These are phyloP conservation scores for Sardina pilchardus DNA, from an alignment of 2,113 vertebrate genomes.

Conservation along the genomic window DNA sequence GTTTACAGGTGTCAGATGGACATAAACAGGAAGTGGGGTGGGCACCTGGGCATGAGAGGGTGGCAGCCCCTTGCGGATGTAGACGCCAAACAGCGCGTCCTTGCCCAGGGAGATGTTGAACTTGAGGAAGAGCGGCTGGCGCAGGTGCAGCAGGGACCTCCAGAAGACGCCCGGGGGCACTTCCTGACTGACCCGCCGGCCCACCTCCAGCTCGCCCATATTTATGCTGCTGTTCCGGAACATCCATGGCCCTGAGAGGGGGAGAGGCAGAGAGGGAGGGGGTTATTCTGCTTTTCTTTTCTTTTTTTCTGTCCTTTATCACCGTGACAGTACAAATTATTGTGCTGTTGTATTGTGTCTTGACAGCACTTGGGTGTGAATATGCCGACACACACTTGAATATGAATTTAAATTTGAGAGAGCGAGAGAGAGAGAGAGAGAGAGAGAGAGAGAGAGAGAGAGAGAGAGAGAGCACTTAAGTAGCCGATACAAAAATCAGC, in stretches of 20 bases:
- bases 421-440: constrained; percentile 36
- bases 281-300: background rate
- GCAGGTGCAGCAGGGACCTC: constrained; percentile 84
- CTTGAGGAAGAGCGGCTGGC: constrained; percentile 85
- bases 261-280: constrained; percentile 23
- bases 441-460: background rate
- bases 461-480: background rate
- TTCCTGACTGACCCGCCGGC: constrained; percentile 84
- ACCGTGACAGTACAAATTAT: background rate
- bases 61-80: constrained; percentile 85
- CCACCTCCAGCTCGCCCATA: constrained; percentile 83
- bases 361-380: background rate
- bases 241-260: constrained; percentile 75
- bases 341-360: background rate
- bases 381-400: background rate
- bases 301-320: background rate
- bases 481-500: background rate
- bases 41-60: constrained; percentile 87
- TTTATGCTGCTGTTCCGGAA: constrained; percentile 87
- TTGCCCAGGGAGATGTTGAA: constrained; percentile 90
- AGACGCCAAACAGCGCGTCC: constrained; percentile 87
- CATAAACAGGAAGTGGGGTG: background rate
- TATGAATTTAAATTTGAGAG: constrained; percentile 37
- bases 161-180: constrained; percentile 87
- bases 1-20: background rate